These are phyloP conservation scores for Calephelis perditalis DNA, from an alignment of 2,888 invertebrate genomes.

Conservation along the genomic window DNA sequence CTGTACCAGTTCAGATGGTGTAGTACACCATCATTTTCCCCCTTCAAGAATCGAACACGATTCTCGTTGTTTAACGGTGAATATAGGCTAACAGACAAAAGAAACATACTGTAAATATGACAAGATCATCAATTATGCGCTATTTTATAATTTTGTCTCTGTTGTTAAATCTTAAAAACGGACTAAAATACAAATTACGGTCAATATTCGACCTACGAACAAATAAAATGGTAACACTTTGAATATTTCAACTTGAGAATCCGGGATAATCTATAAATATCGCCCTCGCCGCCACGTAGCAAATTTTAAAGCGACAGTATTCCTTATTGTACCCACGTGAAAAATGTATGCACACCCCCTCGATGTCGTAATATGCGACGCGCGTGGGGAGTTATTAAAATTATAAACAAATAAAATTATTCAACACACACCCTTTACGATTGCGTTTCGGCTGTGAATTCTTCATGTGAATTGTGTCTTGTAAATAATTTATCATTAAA, in stretches of 20 bases:
- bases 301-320: conserved; percentile 73
- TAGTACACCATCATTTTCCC: too few species aligned
- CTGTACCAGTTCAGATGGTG: too few species aligned
- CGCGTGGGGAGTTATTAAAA: conserved; percentile 70
- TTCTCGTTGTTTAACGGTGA: too few species aligned
- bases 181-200: too few species aligned
- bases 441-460: conserved; percentile 50
- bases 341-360: conserved; percentile 68
- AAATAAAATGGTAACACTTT: conserved; percentile 41
- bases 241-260: conserved; percentile 62
- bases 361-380: conserved; percentile 42
- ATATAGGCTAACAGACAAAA: too few species aligned
- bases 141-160: too few species aligned
- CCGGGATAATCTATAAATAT: conserved; percentile 74
- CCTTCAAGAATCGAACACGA: too few species aligned
- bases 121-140: too few species aligned
- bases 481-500: conserved; percentile 20
- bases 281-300: conserved; percentile 47
- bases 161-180: too few species aligned
- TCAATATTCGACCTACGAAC: too few species aligned
- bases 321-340: conserved; percentile 62
- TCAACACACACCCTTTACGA: conserved; percentile 52
- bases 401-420: conserved; percentile 77
- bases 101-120: too few species aligned
- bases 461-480: conserved; percentile 38